phyloP scores from a whole-genome alignment of 2,113 vertebrate species.

The Pimephales promelas region DNA sequence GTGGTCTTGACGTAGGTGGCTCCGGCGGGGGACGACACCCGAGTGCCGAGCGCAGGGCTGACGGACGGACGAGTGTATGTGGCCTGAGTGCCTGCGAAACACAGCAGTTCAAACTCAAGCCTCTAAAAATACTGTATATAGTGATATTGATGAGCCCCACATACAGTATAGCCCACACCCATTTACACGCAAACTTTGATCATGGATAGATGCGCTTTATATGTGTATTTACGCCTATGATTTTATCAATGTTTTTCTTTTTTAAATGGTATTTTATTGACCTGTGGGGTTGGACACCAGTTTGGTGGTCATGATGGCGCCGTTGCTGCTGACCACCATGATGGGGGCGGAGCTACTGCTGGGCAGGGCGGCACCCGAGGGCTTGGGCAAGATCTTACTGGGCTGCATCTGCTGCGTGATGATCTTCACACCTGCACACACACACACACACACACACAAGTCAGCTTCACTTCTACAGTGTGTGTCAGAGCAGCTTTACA shows the following conservation, averaged over 20 bases:
- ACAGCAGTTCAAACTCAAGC: no score
- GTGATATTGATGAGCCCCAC: no score
- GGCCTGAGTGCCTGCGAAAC: conserved; percentile 80
- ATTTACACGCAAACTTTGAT: no score
- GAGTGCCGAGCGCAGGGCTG: conserved; percentile 83
- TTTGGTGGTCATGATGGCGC: conserved; percentile 98
- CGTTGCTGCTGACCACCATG: conserved; percentile 99
- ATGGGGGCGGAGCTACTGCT: conserved; percentile 94
- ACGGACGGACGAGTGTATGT: conserved; percentile 89
- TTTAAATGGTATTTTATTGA: conserved; percentile 51
- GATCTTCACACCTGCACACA: conserved; percentile 90
- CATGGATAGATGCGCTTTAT: no score
- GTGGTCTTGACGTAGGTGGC: conserved; percentile 97
- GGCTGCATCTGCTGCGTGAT: conserved; percentile 99
- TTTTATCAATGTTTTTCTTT: no score
- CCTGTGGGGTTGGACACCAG: conserved; percentile 94
- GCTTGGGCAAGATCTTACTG: conserved; percentile 98
- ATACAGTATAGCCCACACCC: no score
- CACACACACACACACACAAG: not conserved
- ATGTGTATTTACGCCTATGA: no score
- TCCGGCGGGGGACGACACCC: conserved; percentile 86
- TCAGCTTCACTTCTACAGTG: no score
- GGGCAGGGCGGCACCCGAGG: conserved; percentile 87
- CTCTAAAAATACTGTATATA: no score
- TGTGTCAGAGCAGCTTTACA: no score